Evolutionary conservation across 1,140 invertebrate species (phyloP), one percentile per base, ranked within the genome.

Genomic region (Belonocnema kinseyi): DNA sequence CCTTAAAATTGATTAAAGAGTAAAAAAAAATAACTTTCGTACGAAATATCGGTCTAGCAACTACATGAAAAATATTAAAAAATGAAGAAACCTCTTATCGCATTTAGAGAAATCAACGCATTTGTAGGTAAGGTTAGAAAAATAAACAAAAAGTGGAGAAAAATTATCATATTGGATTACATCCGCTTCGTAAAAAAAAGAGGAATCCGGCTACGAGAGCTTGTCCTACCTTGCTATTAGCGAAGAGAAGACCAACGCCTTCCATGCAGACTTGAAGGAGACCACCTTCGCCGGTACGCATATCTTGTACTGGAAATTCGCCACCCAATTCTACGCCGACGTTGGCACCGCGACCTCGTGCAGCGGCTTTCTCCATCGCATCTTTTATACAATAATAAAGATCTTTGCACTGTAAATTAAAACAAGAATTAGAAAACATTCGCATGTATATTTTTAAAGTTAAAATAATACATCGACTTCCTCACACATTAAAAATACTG

Each of bases 241-340:
- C 98, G 93, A 99, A 99, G 78, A 99, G 95, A 78, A 99, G 95
- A 82, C 98, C 97, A 85, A 99, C 98, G 83, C 99, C 99, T 92
- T 99, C 98, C 94, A 99, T 98, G 93, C 98, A 99, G 85, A 99
- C 98, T 94, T 99, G 98, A 75, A 99, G 94, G 50, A 99, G 94
- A 13, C 99, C 99, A 72, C 99, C 98, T 92, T 99, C 97, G 33
- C 98, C 98, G 3, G 97, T 97, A 85, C 95, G 95, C 93, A 99
- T 96, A 91, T 99, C 98, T 89, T 99, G 97, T 26, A 99, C 97
- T 1, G 98, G 98, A 92, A 99, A 99, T 92, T 99, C 99, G 5
- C 99, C 99, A 16, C 99, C 98, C 16, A 99, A 93, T 90, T 99
- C 98, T 14, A 92, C 89, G 82, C 94, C 95, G 58, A 94, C 92